Evolutionary conservation across 1,140 invertebrate species (phyloP).

Genomic region (Agrilus planipennis): DNA sequence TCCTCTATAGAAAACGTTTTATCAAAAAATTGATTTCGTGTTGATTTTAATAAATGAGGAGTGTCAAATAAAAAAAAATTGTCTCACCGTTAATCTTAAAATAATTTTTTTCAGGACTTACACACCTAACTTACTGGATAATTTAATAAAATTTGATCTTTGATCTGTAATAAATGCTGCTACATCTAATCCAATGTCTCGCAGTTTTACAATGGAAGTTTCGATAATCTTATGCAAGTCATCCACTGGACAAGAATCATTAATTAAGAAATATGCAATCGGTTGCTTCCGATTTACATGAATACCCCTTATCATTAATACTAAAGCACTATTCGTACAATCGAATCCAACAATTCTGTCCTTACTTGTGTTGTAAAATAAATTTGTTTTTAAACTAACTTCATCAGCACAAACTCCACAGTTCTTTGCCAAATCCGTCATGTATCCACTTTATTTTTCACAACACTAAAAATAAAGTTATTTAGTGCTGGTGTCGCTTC

Average conservation of each 20-base stretch:
- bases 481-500: constrained; percentile 2
- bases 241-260: constrained; percentile 10
- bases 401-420: constrained; percentile 6
- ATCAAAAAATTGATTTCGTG: constrained; percentile 18
- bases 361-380: neutral
- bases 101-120: constrained; percentile 15
- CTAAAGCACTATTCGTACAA: constrained; percentile 4
- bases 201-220: constrained; percentile 14
- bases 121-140: constrained; percentile 14
- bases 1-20: constrained; percentile 9
- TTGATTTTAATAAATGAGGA: constrained; percentile 18
- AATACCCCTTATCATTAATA: constrained; percentile 16
- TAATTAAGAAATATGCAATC: constrained; percentile 15
- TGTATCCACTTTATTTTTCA: constrained; percentile 3
- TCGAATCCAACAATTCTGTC: constrained; percentile 4
- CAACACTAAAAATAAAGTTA: constrained; percentile 4
- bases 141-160: constrained; percentile 17
- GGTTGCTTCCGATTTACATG: constrained; percentile 20
- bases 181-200: constrained; percentile 16
- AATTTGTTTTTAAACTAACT: constrained; percentile 5
- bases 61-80: constrained; percentile 21
- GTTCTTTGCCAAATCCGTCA: constrained; percentile 5
- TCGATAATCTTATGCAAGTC: constrained; percentile 16
- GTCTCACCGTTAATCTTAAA: constrained; percentile 13
- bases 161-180: constrained; percentile 14